phyloP scores from a whole-genome alignment of 2,888 invertebrate genomes.

The Eupithecia tripunctaria region DNA sequence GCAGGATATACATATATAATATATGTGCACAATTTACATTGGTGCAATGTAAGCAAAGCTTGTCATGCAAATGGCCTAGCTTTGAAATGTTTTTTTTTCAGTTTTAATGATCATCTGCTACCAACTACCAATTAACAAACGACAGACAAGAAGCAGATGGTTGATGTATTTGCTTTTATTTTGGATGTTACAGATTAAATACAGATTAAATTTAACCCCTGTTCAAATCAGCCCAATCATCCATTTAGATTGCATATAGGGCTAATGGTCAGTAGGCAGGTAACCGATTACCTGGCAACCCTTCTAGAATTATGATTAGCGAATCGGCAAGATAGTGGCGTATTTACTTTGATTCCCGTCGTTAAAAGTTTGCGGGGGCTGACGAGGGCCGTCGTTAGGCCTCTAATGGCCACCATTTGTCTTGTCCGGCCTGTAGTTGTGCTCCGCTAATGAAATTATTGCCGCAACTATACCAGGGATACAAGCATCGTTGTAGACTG shows the following conservation, averaged over 20 bases:
- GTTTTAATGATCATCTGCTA: background rate
- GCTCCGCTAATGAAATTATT: slow-evolving; percentile 85
- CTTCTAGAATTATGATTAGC: slow-evolving; percentile 79
- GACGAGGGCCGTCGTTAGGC: slow-evolving; percentile 82
- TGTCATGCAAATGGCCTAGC: background rate
- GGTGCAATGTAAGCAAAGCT: background rate
- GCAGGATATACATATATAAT: too few species aligned
- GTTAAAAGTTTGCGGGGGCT: slow-evolving; percentile 82
- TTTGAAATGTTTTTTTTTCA: background rate
- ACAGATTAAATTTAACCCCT: slow-evolving; percentile 3
- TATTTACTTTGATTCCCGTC: slow-evolving; percentile 85
- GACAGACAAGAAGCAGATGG: background rate
- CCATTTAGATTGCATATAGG: slow-evolving; percentile 16
- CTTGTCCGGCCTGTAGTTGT: slow-evolving; percentile 84
- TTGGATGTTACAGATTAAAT: background rate
- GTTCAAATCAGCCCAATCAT: slow-evolving; percentile 1
- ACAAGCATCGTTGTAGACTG: background rate
- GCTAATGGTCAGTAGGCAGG: slow-evolving; percentile 50
- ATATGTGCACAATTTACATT: background rate
- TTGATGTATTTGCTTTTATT: background rate
- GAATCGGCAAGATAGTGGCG: slow-evolving; percentile 82
- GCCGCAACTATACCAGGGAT: slow-evolving; percentile 79
- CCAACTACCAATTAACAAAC: background rate
- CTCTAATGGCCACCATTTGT: slow-evolving; percentile 85
- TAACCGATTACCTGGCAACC: slow-evolving; percentile 68